Percentiles rank a stretch among this genome's conserved stretches.
These are phyloP conservation scores for Heliconius erato DNA, from an alignment of 2,888 invertebrate species.

Conservation along the genomic window DNA sequence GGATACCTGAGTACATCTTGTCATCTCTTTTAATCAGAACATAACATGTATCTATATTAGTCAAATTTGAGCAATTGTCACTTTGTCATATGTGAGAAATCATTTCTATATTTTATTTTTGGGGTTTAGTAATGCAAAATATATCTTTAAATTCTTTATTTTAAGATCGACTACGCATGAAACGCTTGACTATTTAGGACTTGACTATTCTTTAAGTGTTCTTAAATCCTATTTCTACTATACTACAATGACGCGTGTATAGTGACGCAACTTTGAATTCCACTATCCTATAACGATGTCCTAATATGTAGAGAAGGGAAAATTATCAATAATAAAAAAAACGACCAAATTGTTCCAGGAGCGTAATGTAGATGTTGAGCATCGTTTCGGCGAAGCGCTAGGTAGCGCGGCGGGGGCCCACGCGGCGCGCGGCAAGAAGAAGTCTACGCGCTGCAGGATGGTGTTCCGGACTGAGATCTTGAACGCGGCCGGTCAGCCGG, in stretches of 20 bases:
- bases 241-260: not conserved
- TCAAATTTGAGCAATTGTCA: no score
- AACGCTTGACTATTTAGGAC: no score
- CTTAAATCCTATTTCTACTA: not conserved
- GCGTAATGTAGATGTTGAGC: conserved; percentile 96
- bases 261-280: not conserved
- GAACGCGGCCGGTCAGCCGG: conserved; percentile 90
- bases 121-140: no score
- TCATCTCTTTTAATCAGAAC: not conserved
- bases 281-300: not conserved
- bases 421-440: conserved; percentile 93
- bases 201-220: not conserved
- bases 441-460: conserved; percentile 97
- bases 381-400: conserved; percentile 92
- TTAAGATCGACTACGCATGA: no score
- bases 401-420: conserved; percentile 77
- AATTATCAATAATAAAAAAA: not conserved
- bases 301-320: not conserved
- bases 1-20: not conserved
- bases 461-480: conserved; percentile 95
- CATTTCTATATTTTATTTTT: no score
- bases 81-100: no score
- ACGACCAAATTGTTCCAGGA: conserved; percentile 80
- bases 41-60: no score
- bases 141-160: no score